Conservation (phyloP, 2,113 vertebrate species). For the Aegithalos caudatus region DNA sequence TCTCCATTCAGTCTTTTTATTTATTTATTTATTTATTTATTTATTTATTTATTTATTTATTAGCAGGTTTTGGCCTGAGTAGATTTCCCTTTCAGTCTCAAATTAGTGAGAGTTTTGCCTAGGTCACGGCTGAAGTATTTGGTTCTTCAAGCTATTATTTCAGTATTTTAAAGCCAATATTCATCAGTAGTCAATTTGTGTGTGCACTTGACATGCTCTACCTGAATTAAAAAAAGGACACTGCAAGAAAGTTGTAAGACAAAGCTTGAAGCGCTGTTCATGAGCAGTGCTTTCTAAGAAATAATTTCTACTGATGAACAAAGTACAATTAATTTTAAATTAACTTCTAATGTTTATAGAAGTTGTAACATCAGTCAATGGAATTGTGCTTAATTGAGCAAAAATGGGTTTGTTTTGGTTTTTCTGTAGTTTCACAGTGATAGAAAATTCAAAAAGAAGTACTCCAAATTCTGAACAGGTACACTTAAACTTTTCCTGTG, state of each 20-base stretch:
- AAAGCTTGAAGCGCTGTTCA: not conserved
- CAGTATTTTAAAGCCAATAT: not conserved
- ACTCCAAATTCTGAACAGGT: constrained; percentile 24
- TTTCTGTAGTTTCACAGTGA: constrained; percentile 41
- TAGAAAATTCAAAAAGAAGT: not conserved
- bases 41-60: too few species aligned
- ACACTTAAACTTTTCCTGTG: not conserved
- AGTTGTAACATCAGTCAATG: constrained; percentile 3
- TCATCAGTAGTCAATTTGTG: not conserved
- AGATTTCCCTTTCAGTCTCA: not conserved
- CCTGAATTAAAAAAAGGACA: not conserved
- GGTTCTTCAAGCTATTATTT: not conserved
- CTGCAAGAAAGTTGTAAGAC: not conserved
- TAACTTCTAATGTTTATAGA: not conserved
- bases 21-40: too few species aligned
- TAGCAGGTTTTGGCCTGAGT: not conserved
- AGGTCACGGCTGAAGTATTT: not conserved
- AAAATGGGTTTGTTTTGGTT: constrained; percentile 10
- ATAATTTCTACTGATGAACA: not conserved
- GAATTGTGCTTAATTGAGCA: not conserved
- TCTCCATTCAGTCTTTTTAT: not conserved
- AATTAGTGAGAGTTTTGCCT: not conserved
- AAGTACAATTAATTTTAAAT: constrained; percentile 30
- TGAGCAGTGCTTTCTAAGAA: not conserved
- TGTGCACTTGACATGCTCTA: not conserved